Base-by-base conservation (phyloP, 2,888 invertebrate species). In the Myopa testacea region DNA sequence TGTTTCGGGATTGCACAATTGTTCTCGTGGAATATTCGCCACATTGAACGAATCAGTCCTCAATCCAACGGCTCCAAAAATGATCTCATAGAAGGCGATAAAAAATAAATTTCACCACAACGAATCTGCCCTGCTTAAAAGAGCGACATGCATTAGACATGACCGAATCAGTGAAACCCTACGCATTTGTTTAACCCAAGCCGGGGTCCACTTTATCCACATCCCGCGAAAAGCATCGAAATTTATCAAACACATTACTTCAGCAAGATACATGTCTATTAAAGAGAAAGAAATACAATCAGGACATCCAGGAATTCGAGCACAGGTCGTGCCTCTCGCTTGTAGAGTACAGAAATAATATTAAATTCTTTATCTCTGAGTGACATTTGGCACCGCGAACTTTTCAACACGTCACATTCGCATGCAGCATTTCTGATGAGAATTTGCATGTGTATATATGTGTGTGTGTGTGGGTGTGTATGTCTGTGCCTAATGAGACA, bases 51-150 rank as follows among this genome's bases (percentile, higher is more conserved):
- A 45, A 45, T 45, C 45, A 45, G 45, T 45, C 45, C 10, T 6
- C 45, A 45, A 10, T 19, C 68, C 73, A 58, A 74, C 55, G 67
- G 58, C 65, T 69, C 55, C 70, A 50, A 69, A 63, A 72, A 72
- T 8, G 58, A 65, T 87, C 84, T 82, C 84, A 85, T 87, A 87
- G 82, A 83, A 82, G 84, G 85, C 83, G 87, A 86, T 87, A 87
- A 87, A 87, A 87, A 87, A 87, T 87, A 87, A 87, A 87, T 87
- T 87, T 86, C 83, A 84, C 83, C 81, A 83, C 83, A 82, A 84
- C 82, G 82, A 84, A 82, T 34, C 82, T 81, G 81, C 80, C 82
- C 58, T 65, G 77, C 6, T 8, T 37, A 52, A 70, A 34, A 14
- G 10, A 52, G n/a, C 1, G 34, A 55, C 5, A n/a, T 55, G 8